phyloP scores from a whole-genome alignment of 2,113 vertebrate species.

The Rafetus swinhoei region DNA sequence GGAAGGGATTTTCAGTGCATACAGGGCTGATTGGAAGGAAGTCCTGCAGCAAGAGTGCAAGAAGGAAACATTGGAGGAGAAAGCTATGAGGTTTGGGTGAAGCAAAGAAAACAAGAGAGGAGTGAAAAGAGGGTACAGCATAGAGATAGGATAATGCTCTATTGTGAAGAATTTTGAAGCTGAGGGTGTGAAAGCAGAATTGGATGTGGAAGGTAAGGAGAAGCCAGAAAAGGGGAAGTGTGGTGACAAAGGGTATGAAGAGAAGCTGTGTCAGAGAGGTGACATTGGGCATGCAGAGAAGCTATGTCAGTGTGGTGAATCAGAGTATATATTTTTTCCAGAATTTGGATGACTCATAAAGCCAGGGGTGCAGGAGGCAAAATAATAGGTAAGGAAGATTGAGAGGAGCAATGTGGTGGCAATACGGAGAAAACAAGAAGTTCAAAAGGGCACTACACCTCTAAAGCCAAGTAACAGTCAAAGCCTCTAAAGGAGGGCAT shows the following conservation, averaged over 20 bases:
- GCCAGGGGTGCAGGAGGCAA: background rate
- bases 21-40: background rate
- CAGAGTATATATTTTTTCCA: background rate
- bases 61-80: background rate
- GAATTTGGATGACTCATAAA: background rate
- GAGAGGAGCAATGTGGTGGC: background rate
- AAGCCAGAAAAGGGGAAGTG: background rate
- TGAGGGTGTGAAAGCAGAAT: background rate
- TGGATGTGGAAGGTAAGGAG: background rate
- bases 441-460: background rate
- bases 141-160: background rate
- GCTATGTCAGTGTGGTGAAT: background rate
- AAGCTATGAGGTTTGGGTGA: background rate
- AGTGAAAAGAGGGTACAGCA: background rate
- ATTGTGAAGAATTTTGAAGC: background rate
- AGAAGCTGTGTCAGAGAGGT: background rate
- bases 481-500: background rate
- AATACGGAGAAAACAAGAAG: background rate
- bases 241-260: background rate
- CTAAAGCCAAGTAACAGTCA: background rate
- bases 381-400: background rate
- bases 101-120: background rate
- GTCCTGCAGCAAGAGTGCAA: background rate
- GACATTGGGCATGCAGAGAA: background rate
- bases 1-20: background rate